Percentiles rank a stretch among this genome's conserved stretches.
These are phyloP conservation scores for Cromileptes altivelis DNA, from an alignment of 2,113 vertebrate genomes.

Conservation along the genomic window DNA sequence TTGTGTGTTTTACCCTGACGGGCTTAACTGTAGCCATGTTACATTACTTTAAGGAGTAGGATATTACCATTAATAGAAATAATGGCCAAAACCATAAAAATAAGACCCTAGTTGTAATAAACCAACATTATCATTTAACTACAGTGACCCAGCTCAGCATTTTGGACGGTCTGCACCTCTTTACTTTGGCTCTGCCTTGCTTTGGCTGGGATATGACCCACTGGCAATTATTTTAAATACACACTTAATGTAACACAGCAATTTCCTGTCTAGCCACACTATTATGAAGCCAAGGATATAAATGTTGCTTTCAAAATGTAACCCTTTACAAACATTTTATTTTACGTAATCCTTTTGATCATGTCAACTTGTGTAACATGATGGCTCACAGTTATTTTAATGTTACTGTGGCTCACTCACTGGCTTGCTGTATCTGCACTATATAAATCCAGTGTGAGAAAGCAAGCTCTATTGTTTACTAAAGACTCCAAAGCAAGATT, in stretches of 20 bases:
- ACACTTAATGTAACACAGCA: background rate
- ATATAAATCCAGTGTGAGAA: background rate
- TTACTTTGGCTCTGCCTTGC: constrained; percentile 33
- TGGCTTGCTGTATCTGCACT: background rate
- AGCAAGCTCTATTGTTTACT: constrained; percentile 1
- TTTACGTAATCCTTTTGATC: background rate
- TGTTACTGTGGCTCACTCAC: background rate
- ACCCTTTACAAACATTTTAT: background rate
- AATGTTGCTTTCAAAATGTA: background rate
- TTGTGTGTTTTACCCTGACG: background rate
- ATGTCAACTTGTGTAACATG: background rate
- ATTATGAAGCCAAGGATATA: background rate
- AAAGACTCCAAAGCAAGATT: background rate
- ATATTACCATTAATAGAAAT: background rate
- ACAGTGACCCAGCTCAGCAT: background rate
- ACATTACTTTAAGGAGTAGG: background rate
- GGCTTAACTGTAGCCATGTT: background rate
- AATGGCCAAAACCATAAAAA: background rate
- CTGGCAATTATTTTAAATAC: background rate
- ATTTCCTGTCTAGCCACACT: background rate
- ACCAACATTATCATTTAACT: background rate
- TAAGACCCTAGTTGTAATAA: background rate
- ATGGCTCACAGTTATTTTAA: background rate
- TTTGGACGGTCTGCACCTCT: background rate
- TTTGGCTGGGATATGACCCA: background rate